phyloP scores from a whole-genome alignment of 2,113 vertebrate species.

The Sterrhoptilus dennistouni region DNA sequence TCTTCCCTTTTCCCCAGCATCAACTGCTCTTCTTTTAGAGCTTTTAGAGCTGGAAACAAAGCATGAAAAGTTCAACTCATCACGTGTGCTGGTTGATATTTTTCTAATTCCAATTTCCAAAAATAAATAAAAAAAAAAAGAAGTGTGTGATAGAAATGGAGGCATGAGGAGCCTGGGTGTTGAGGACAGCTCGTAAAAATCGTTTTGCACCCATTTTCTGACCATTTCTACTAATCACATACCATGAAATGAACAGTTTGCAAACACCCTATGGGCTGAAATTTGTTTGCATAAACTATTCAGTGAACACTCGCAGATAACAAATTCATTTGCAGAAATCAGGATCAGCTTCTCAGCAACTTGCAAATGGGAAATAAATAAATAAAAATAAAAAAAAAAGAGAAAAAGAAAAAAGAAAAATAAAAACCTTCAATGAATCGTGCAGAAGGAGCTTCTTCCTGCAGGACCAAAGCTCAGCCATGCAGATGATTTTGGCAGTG shows the following conservation, averaged over 20 bases:
- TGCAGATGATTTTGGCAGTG: neutral
- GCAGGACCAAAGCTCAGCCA: neutral
- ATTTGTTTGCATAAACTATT: conserved; percentile 70
- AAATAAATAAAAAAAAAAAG: neutral
- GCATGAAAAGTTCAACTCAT: neutral
- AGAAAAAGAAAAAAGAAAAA: neutral
- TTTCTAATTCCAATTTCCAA: neutral
- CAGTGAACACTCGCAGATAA: conserved; percentile 60
- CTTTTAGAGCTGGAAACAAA: neutral
- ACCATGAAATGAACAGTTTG: conserved; percentile 69
- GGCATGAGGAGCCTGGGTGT: neutral
- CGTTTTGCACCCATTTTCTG: conserved; percentile 39
- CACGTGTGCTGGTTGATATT: neutral
- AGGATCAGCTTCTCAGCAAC: conserved; percentile 47
- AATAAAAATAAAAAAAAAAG: too few relatives aligned
- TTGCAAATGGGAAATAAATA: neutral
- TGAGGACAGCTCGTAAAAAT: conserved; percentile 25
- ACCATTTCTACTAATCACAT: conserved; percentile 62
- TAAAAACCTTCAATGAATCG: neutral
- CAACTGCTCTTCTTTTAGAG: neutral
- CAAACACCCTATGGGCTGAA: conserved; percentile 68
- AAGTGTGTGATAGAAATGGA: neutral
- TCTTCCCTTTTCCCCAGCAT: neutral
- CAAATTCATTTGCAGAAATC: conserved; percentile 70
- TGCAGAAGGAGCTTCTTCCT: neutral